These are phyloP conservation scores for Sardinella longiceps DNA, from an alignment of 2,797 vertebrate genomes.

Conservation along the genomic window DNA sequence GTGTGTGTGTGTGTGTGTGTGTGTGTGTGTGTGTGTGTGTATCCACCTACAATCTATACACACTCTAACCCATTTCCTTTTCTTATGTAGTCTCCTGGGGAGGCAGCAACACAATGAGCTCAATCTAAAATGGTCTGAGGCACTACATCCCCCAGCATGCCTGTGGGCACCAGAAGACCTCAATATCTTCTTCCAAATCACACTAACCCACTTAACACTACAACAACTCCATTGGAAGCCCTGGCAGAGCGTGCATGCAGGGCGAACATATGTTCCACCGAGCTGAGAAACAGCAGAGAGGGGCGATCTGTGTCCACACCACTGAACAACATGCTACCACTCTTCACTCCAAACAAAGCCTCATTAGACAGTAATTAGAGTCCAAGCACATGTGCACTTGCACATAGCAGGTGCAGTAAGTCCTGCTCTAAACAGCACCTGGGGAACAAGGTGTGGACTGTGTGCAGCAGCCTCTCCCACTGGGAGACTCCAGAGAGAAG, in stretches of 20 bases:
- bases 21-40: background rate
- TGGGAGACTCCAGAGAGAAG: background rate
- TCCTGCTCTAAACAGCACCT: background rate
- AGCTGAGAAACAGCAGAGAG: background rate
- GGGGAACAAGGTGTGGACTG: background rate
- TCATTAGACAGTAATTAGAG: background rate
- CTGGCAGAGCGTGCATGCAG: background rate
- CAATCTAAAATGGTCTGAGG: constrained; percentile 51
- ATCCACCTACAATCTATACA: background rate
- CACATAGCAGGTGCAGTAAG: background rate
- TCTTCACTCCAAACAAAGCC: background rate
- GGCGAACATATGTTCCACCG: background rate
- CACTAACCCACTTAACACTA: constrained; percentile 56
- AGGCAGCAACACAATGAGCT: constrained; percentile 46
- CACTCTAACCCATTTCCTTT: constrained; percentile 12
- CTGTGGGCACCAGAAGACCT: constrained; percentile 60
- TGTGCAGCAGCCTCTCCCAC: background rate
- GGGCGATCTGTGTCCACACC: background rate
- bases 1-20: constrained; percentile 21
- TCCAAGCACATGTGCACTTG: background rate
- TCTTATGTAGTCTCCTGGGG: constrained; percentile 40
- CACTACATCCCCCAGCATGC: constrained; percentile 65
- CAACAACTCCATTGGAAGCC: background rate
- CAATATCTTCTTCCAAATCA: constrained; percentile 54
- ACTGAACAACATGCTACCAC: background rate